A percentile compares a stretch with the other conserved stretches of the same genome.
phyloP scores from a whole-genome alignment of 1,140 invertebrate species.

The Aphidius gifuensis region DNA sequence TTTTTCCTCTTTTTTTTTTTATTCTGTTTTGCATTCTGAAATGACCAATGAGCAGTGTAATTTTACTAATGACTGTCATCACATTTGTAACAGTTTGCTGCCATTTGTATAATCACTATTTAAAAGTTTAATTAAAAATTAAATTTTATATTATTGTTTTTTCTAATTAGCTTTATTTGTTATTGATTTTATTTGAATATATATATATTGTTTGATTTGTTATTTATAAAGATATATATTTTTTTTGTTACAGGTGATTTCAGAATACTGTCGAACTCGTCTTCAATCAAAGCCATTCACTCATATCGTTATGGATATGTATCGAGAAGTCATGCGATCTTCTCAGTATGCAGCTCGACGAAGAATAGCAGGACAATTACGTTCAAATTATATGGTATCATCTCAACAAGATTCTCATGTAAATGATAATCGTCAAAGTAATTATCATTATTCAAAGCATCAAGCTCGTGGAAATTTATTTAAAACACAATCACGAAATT shows the following conservation, averaged over 20 bases:
- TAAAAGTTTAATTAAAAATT: too few relatives aligned
- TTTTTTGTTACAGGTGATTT: slow-evolving; percentile 54
- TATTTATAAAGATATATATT: too few relatives aligned
- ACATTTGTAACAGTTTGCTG: too few relatives aligned
- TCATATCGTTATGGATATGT: slow-evolving; percentile 63
- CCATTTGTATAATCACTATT: too few relatives aligned
- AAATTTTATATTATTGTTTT: too few relatives aligned
- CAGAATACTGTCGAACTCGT: slow-evolving; percentile 58
- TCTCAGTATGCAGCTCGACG: slow-evolving; percentile 45
- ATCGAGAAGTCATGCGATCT: slow-evolving; percentile 55
- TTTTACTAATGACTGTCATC: too few relatives aligned
- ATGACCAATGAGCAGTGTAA: too few relatives aligned
- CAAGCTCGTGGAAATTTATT: slow-evolving; percentile 40
- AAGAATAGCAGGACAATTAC: slow-evolving; percentile 32
- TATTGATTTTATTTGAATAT: too few relatives aligned
- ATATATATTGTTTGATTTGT: too few relatives aligned
- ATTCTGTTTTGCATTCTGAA: too few relatives aligned
- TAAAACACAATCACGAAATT: slow-evolving; percentile 47
- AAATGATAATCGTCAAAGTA: slow-evolving; percentile 21
- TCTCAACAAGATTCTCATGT: slow-evolving; percentile 4
- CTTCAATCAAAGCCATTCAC: slow-evolving; percentile 60
- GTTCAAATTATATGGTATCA: slow-evolving; percentile 11
- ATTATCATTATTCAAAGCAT: slow-evolving; percentile 32
- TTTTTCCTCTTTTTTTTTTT: too few relatives aligned
- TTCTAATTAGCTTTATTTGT: too few relatives aligned